phyloP scores from a whole-genome alignment of 1,140 invertebrate genomes.

The Drosophila setifemur region DNA sequence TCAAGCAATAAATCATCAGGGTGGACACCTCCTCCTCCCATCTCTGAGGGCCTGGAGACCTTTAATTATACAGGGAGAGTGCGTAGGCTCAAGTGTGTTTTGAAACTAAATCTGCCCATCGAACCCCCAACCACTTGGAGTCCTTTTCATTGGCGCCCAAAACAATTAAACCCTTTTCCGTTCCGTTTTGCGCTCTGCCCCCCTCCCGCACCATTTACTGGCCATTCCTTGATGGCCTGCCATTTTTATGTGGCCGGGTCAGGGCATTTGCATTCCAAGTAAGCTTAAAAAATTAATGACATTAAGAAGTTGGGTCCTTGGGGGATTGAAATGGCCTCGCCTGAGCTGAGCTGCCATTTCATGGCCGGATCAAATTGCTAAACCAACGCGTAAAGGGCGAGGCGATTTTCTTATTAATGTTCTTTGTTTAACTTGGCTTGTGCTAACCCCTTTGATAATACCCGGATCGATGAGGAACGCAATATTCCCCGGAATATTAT shows the following conservation, averaged over 20 bases:
- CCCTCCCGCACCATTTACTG: not conserved
- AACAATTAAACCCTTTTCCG: constrained; percentile 75
- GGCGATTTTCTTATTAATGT: constrained; percentile 59
- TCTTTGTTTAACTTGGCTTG: constrained; percentile 47
- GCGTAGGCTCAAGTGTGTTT: constrained; percentile 73
- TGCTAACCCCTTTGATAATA: constrained; percentile 42
- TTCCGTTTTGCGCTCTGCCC: constrained; percentile 5
- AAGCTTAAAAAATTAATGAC: constrained; percentile 81
- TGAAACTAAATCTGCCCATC: constrained; percentile 70
- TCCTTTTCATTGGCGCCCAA: constrained; percentile 53
- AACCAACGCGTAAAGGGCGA: constrained; percentile 41
- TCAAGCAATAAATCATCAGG: constrained; percentile 75
- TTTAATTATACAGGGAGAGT: constrained; percentile 56
- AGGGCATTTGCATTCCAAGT: constrained; percentile 61
- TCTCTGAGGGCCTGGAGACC: constrained; percentile 19
- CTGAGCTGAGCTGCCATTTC: constrained; percentile 20
- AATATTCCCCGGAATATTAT: not conserved
- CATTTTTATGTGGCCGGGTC: constrained; percentile 51
- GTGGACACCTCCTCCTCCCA: constrained; percentile 13
- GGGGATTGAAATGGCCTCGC: constrained; percentile 8
- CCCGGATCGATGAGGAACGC: constrained; percentile 29
- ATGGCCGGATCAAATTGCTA: constrained; percentile 65
- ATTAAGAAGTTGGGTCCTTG: constrained; percentile 71
- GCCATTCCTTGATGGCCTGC: constrained; percentile 56
- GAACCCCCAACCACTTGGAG: constrained; percentile 11